Base-by-base conservation (phyloP, 2,113 vertebrate genomes). In the Poecile atricapillus region DNA sequence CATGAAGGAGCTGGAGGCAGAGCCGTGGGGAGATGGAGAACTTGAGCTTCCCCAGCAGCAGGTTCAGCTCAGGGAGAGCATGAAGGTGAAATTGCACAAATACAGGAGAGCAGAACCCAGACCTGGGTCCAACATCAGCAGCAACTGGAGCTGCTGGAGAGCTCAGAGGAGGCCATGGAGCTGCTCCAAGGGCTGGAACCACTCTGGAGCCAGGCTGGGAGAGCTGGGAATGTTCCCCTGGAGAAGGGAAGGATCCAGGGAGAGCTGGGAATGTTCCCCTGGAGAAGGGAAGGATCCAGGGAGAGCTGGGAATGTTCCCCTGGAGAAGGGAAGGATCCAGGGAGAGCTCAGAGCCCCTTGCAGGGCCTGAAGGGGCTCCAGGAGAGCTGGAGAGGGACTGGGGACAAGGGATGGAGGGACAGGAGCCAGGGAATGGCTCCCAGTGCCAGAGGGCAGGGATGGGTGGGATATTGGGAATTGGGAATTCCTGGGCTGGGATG, bases 111-210 rank as follows among this genome's bases (percentile, higher is more conserved):
- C 31, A 44, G 67, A 6, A 6, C 15, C 37, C 56, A 71, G 6
- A 8, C 3, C 25, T 30, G 31, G 8, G 15, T 13, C 19, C 65
- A 43, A 4, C 44, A 35, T 7, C 30, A 30, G 35, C 23, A 49
- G 28, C 2, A 28, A 1, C 18, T 69, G 79, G 64, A 68, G 43
- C 64, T 68, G 17, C 64, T 81, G 78, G 28, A 28, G 46, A 9
- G 6, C 0, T 43, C 43, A 49, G 53, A 82, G 35, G 19, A 17
- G 4, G 1, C 30, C 64, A 33, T 0, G 30, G 64, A 41, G 30
- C 2, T 69, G n/a, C 23, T 68, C 5, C 14, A 39, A 4, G 23
- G 23, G 52, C 44, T 68, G 78, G 52, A 67, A 21, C 27, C 21
- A 20, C 76, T 44, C 50, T 80, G 77, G 39, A 81, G 63, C 63